Evolutionary conservation across 1,140 invertebrate species (phyloP).

Genomic region (Zaprionus taronus): DNA sequence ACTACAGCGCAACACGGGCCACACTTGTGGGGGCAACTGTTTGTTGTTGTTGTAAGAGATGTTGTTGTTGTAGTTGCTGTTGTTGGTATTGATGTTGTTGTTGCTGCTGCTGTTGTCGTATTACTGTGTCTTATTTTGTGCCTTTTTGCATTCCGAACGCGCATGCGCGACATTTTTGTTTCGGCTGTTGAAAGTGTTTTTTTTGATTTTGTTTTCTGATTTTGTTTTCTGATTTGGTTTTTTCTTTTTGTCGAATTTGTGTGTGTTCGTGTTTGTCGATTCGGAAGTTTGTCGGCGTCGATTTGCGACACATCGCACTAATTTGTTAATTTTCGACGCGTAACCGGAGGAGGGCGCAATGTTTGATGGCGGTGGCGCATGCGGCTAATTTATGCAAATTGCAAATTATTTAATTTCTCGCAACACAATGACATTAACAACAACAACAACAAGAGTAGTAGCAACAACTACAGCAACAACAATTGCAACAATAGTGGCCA

Average conservation of each 20-base stretch:
- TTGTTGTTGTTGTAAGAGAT: not conserved
- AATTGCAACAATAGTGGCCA: constrained; percentile 5
- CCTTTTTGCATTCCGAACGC: constrained; percentile 60
- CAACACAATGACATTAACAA: constrained; percentile 24
- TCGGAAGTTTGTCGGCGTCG: constrained; percentile 70
- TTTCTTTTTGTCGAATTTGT: constrained; percentile 45
- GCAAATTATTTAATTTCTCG: constrained; percentile 67
- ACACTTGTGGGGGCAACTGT: constrained; percentile 31
- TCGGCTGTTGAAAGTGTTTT: constrained; percentile 40
- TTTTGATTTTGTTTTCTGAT: constrained; percentile 58
- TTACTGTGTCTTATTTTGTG: constrained; percentile 19
- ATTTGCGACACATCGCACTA: constrained; percentile 80
- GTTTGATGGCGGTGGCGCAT: constrained; percentile 55
- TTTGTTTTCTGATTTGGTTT: constrained; percentile 38
- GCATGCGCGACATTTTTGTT: constrained; percentile 68
- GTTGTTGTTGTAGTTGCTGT: constrained; percentile 9
- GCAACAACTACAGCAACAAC: constrained; percentile 21
- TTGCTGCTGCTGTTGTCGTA: not conserved
- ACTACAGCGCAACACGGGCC: not conserved
- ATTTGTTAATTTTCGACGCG: constrained; percentile 78
- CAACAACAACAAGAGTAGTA: constrained; percentile 19
- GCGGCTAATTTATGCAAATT: constrained; percentile 67
- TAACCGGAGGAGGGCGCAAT: constrained; percentile 70
- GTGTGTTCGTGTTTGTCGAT: constrained; percentile 40
- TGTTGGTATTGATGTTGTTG: constrained; percentile 1